A percentile compares a stretch with the other conserved stretches of the same genome.
Conservation (phyloP, 2,888 invertebrate genomes). For the Eledona agricola region DNA sequence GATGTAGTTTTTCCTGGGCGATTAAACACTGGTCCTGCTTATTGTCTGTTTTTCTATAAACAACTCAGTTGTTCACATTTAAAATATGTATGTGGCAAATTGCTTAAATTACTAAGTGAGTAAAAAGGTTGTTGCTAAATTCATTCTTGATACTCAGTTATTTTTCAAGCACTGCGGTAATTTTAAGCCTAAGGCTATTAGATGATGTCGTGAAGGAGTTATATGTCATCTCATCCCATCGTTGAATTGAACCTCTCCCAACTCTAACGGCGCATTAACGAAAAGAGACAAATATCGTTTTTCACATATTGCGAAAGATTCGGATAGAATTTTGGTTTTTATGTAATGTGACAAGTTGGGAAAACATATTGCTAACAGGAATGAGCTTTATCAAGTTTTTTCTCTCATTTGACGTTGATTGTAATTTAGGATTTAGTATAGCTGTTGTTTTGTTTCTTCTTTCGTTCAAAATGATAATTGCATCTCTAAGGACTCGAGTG, state of each 20-base stretch:
- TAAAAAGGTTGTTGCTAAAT: constrained; percentile 3
- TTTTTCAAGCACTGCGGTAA: constrained; percentile 17
- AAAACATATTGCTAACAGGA: not conserved
- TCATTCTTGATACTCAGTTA: constrained; percentile 18
- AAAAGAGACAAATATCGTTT: constrained; percentile 10
- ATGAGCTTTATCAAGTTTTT: not conserved
- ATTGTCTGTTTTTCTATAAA: constrained; percentile 82
- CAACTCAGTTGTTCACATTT: constrained; percentile 5
- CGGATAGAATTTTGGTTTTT: constrained; percentile 1
- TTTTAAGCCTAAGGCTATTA: constrained; percentile 14
- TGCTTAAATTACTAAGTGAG: not conserved
- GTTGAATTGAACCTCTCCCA: constrained; percentile 20
- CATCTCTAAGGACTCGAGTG: no score
- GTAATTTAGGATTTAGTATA: constrained; percentile 1
- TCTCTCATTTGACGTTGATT: constrained; percentile 1
- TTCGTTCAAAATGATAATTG: no score
- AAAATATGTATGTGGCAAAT: no score
- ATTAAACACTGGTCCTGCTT: constrained; percentile 87
- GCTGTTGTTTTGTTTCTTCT: no score
- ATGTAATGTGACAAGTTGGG: constrained; percentile 3
- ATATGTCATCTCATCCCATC: constrained; percentile 16
- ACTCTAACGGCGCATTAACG: constrained; percentile 13
- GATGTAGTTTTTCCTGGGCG: constrained; percentile 90
- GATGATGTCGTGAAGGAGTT: constrained; percentile 27
- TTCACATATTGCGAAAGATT: not conserved